Base-by-base conservation (phyloP, 2,888 invertebrate species). In the Ochropacha duplaris region DNA sequence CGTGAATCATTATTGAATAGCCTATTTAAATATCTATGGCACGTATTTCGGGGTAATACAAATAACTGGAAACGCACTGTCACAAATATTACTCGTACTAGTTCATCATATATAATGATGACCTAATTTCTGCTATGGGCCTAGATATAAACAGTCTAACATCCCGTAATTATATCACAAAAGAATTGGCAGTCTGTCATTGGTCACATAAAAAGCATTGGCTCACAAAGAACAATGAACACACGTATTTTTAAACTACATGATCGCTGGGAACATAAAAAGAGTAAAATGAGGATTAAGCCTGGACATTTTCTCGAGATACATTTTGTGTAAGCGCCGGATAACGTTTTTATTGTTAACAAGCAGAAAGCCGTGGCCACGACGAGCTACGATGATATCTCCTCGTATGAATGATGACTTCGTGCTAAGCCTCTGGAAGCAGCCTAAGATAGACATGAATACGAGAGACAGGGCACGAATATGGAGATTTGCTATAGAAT, bases 321-420 rank as follows among this genome's bases (percentile, higher is more conserved):
- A 86, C 86, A 88, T 88, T 91, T 87, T 86, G 86, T 89, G 80
- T 84, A 83, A 86, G 80, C 84, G 81, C 81, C 81, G 87, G 88
- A 89, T 91, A 90, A 88, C 82, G 87, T 91, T 92, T 92, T 92
- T 92, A 92, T 92, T 92, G 92, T 92, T 92, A 92, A 92, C 92
- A 91, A 90, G 92, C 85, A 78, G 78, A 75, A 75, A 84, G 83
- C 86, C 87, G 82, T 84, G 84, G 86, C 86, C 86, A 87, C 86
- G 86, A 83, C 81, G 84, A 85, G 87, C 86, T 79, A 87, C 88
- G 92, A 92, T 92, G 91, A 90, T 92, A 92, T 92, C 92, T 87
- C 71, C 81, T 84, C 84, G 86, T 91, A 92, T 92, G 92, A 92
- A 92, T 91, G 92, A 92, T 92, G 91, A 90, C 90, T 92, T 92